phyloP scores from a whole-genome alignment of 1,140 invertebrate genomes.

The Aphelinus certus region DNA sequence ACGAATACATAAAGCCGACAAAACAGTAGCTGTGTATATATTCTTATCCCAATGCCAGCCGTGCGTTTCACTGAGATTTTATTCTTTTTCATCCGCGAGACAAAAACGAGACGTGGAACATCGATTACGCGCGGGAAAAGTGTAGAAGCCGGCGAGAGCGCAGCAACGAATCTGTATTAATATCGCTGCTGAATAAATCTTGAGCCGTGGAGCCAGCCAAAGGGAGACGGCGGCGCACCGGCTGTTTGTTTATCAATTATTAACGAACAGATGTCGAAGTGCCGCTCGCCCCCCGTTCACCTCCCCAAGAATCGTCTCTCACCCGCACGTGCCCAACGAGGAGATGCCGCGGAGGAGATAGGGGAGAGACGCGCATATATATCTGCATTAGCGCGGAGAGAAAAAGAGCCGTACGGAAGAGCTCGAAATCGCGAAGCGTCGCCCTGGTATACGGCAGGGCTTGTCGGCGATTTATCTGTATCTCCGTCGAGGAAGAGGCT shows the following conservation, averaged over 20 bases:
- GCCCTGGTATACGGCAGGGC: too few relatives aligned
- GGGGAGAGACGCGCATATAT: conserved; percentile 8
- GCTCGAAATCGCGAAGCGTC: too few relatives aligned
- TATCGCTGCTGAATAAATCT: conserved; percentile 28
- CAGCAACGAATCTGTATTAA: conserved; percentile 36
- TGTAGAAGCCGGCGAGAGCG: conserved; percentile 9
- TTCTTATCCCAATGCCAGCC: too few relatives aligned
- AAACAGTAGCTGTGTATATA: too few relatives aligned
- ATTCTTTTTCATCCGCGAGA: not conserved
- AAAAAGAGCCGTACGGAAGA: too few relatives aligned
- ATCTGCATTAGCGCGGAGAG: conserved; percentile 5
- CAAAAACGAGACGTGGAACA: not conserved
- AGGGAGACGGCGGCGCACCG: too few relatives aligned
- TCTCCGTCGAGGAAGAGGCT: too few relatives aligned
- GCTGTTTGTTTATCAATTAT: conserved; percentile 43
- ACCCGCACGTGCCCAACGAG: not conserved
- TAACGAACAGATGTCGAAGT: conserved; percentile 49
- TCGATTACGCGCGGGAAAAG: conserved; percentile 36
- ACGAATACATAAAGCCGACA: too few relatives aligned
- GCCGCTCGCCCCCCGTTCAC: not conserved
- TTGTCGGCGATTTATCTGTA: too few relatives aligned
- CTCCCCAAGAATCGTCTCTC: conserved; percentile 35
- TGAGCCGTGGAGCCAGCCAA: not conserved
- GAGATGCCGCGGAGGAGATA: not conserved
- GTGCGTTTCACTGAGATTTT: too few relatives aligned